phyloP scores from a whole-genome alignment of 2,888 invertebrate species.

The Dasysyrphus tricinctus region DNA sequence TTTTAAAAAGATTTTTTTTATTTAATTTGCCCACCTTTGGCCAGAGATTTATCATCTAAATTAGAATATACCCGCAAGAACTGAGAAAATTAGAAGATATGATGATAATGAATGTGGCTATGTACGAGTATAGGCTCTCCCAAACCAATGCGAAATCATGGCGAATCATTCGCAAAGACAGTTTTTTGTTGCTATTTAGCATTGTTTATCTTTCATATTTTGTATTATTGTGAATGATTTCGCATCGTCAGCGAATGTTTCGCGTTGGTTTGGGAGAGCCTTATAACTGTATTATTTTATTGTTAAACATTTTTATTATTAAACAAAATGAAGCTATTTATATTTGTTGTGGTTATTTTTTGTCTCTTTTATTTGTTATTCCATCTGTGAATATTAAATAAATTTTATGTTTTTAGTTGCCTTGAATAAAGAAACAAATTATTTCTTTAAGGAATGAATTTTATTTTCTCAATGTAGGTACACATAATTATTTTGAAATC shows the following conservation, averaged over 20 bases:
- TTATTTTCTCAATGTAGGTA: slow-evolving; percentile 1
- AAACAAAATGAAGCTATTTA: slow-evolving; percentile 42
- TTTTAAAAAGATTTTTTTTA: not conserved
- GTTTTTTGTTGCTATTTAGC: too few species aligned
- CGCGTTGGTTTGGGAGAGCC: too few species aligned
- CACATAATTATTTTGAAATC: not conserved
- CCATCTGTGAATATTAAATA: slow-evolving; percentile 31
- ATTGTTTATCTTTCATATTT: too few species aligned
- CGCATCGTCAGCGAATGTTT: too few species aligned
- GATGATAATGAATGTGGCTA: slow-evolving; percentile 2
- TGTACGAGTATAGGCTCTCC: too few species aligned
- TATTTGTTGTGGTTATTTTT: slow-evolving; percentile 44
- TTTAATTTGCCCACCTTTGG: slow-evolving; percentile 3
- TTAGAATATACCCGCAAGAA: not conserved
- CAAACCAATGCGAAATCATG: too few species aligned
- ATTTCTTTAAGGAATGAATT: not conserved
- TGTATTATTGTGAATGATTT: too few species aligned
- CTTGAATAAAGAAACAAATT: slow-evolving; percentile 10
- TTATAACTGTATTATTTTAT: slow-evolving; percentile 37
- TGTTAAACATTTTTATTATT: slow-evolving; percentile 40
- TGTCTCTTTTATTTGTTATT: slow-evolving; percentile 4
- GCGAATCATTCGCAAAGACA: too few species aligned
- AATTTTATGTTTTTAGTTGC: slow-evolving; percentile 12
- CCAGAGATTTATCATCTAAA: not conserved
- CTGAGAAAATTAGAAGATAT: not conserved